Base-by-base conservation (phyloP, 1,140 invertebrate genomes). In the Aphidius ervi region DNA sequence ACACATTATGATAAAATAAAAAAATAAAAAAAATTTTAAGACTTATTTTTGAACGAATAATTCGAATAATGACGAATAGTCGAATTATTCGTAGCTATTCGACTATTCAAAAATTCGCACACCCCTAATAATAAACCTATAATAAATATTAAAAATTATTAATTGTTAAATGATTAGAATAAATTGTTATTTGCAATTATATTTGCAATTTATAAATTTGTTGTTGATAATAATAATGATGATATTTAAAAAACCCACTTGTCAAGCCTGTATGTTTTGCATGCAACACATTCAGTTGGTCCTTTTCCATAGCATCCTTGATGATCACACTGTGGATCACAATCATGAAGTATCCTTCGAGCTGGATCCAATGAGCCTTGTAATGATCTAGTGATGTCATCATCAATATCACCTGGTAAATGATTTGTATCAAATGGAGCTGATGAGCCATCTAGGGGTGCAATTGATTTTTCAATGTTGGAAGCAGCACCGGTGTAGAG, bases 291-390 rank as follows among this genome's bases (percentile, higher is more conserved):
- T 68, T 92, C 89, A 1, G 85, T 87, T 1, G 90, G 87, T 62
- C 89, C 89, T 69, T 87, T 87, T 61, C 89, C 90, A 70, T 91
- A 93, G 74, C 91, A 93, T 47, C 90, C 91, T 70, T 88, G 86
- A 50, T 84, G 76, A 75, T 91, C 90, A 75, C 91, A 92, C 75
- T 93, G 89, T 46, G 88, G 86, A 78, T 93, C 89, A 74, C 91
- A 93, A 65, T 87, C 84, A 67, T 90, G 86, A 61, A 88, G 81
- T 54, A 90, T 84, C 64, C 84, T 82, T 68, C 84, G 87, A 65
- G 86, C 84, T 2, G 76, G 70, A 55, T 83, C 82, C 39, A 74
- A 68, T 16, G 74, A 76, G 41, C 69, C 70, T 31, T 70, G 64
- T 9, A 65, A 56, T 45, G 58, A 58, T 9, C 59, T 53, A 3